phyloP scores from a whole-genome alignment of 1,140 invertebrate species.

The Drosophila arawakana region DNA sequence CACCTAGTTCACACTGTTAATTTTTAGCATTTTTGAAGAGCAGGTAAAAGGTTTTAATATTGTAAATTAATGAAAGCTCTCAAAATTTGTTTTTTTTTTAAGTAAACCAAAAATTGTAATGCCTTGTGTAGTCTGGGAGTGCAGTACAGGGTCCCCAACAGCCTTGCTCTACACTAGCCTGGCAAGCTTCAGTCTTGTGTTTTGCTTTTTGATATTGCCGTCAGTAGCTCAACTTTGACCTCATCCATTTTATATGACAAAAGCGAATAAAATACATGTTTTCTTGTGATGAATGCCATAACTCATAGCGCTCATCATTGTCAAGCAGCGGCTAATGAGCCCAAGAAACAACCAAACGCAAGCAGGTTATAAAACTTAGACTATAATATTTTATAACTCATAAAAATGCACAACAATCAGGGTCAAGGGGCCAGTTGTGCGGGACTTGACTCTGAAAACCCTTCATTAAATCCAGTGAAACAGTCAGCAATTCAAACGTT shows the following conservation, averaged over 20 bases:
- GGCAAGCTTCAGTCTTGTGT: no score
- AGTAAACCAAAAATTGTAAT: no score
- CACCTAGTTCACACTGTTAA: no score
- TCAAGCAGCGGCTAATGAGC: conserved; percentile 16
- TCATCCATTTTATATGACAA: conserved; percentile 40
- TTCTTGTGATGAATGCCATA: conserved; percentile 14
- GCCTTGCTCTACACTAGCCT: no score
- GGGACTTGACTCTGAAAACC: neutral
- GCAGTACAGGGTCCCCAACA: no score
- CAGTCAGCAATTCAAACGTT: neutral
- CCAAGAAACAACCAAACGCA: neutral
- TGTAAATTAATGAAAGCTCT: no score
- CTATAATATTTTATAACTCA: conserved; percentile 13
- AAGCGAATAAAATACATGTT: conserved; percentile 16
- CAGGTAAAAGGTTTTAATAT: no score
- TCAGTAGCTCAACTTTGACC: conserved; percentile 37
- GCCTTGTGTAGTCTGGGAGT: no score
- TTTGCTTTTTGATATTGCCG: conserved; percentile 34
- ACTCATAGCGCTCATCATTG: conserved; percentile 13
- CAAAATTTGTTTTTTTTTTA: no score
- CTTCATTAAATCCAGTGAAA: neutral
- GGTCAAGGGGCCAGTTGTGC: neutral
- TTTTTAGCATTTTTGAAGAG: no score
- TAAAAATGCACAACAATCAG: conserved; percentile 1
- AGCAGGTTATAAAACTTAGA: conserved; percentile 6